phyloP scores from a whole-genome alignment of 1,140 invertebrate genomes.

The Lepidostoma basale region DNA sequence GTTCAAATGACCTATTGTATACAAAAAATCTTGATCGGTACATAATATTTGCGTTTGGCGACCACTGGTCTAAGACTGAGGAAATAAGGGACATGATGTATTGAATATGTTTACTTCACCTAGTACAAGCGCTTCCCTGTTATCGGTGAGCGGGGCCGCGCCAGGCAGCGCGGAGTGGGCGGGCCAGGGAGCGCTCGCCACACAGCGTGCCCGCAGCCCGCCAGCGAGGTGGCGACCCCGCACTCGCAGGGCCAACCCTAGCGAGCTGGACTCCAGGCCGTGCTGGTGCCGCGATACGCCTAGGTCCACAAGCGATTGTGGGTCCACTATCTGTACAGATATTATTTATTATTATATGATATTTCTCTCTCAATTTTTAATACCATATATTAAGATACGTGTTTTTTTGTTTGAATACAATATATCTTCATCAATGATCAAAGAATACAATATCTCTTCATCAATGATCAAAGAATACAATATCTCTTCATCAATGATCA shows the following conservation, averaged over 20 bases:
- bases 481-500: too few relatives aligned
- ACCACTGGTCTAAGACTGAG: too few relatives aligned
- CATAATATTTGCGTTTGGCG: too few relatives aligned
- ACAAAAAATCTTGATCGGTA: too few relatives aligned
- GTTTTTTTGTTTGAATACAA: too few relatives aligned
- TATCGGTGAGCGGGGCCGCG: conserved; percentile 60
- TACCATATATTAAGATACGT: too few relatives aligned
- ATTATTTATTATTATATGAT: too few relatives aligned
- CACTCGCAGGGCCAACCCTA: conserved; percentile 62
- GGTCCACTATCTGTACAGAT: conserved; percentile 56
- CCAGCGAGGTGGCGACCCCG: conserved; percentile 59
- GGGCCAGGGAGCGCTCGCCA: conserved; percentile 64
- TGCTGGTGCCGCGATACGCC: conserved; percentile 60
- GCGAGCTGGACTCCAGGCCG: conserved; percentile 61
- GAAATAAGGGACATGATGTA: too few relatives aligned
- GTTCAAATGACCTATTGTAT: too few relatives aligned
- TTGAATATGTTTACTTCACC: conserved; percentile 52
- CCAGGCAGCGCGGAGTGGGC: conserved; percentile 62
- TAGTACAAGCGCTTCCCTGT: conserved; percentile 64
- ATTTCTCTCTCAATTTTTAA: too few relatives aligned
- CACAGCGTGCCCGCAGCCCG: conserved; percentile 66
- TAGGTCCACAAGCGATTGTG: conserved; percentile 58
- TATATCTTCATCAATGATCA: not conserved
- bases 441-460: not conserved
- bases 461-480: not conserved